Base-by-base conservation (phyloP, 37 sponge, comb jelly and placozoan genomes). In the Agelas oroides region DNA sequence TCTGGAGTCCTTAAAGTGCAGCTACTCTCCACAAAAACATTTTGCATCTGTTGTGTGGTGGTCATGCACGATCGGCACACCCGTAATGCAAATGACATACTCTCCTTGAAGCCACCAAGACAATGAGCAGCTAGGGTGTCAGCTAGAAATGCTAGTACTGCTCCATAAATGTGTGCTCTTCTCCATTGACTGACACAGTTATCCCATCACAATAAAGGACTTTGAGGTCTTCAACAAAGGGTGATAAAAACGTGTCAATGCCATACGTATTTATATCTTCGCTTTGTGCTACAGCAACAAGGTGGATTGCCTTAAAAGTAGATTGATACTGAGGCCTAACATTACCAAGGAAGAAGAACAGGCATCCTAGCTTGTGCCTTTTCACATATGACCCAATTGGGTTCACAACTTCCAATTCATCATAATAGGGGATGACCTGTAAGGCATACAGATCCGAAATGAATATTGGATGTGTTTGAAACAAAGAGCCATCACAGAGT, bases 371-470 rank as follows among this genome's bases (percentile, higher is more conserved):
- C 68, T 86, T 86, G 46, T 86, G 87, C 36, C 59, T 87, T 33
- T 55, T 39, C 18, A 75, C 59, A 34, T 85, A 77, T 1, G 77
- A 85, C 5, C 86, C 70, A 33, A 85, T 77, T 1, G 87, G 87
- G 73, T 86, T 86, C 16, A 59, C 79, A 57, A 86, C 79, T 53
- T 86, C 87, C 16, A 86, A 39, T 80, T 87, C 88, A 80, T 87
- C 81, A 25, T 64, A 87, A 65, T 79, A 87, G 14, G 65, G 81
- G 57, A 87, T 79, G 16, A 87, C 58, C 38, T 85, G 86, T 53
- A 85, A 76, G 16, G 69, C 77, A 54, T 21, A 61, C 12, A 28
- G 75, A 73, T 84, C 75, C n/a, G 65, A 57, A 18, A 65, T 62
- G 34, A 84, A 84, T 46, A 84, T 58, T 8, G 76, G 75, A 36